These are phyloP conservation scores for Scaeva pyrastri DNA, from an alignment of 2,888 invertebrate species.

Conservation along the genomic window DNA sequence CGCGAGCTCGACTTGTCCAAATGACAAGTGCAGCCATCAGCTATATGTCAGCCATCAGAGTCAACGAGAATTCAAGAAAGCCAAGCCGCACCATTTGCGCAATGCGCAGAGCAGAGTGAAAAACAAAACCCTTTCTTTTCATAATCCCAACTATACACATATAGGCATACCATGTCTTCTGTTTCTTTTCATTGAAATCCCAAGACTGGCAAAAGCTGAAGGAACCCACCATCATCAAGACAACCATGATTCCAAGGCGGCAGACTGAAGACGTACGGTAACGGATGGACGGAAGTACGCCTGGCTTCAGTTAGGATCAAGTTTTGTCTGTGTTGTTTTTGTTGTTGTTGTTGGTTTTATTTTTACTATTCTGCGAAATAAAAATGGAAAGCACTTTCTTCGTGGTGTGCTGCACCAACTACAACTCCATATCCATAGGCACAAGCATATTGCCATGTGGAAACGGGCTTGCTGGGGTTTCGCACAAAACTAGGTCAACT, in stretches of 20 bases:
- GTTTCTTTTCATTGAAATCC: slow-evolving; percentile 21
- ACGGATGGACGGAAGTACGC: slow-evolving; percentile 59
- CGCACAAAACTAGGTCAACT: slow-evolving; percentile 69
- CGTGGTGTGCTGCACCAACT: slow-evolving; percentile 80
- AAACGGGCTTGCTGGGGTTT: slow-evolving; percentile 67
- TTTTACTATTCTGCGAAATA: slow-evolving; percentile 58
- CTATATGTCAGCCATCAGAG: slow-evolving; percentile 33
- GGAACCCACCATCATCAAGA: slow-evolving; percentile 34
- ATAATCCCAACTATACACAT: slow-evolving; percentile 14
- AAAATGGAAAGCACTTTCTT: slow-evolving; percentile 83
- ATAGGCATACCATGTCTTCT: slow-evolving; percentile 2
- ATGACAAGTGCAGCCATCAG: slow-evolving; percentile 62
- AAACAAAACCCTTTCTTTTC: slow-evolving; percentile 69
- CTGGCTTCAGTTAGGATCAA: slow-evolving; percentile 72
- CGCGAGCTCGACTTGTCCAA: slow-evolving; percentile 30
- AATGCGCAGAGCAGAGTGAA: not conserved
- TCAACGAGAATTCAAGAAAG: slow-evolving; percentile 28
- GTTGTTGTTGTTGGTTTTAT: slow-evolving; percentile 23
- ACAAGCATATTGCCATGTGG: slow-evolving; percentile 76
- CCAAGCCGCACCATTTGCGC: slow-evolving; percentile 20
- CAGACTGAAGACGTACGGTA: not conserved
- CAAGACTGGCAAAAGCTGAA: slow-evolving; percentile 29
- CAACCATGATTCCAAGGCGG: not conserved
- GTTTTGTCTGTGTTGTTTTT: slow-evolving; percentile 46
- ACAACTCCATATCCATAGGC: slow-evolving; percentile 35